Evolutionary conservation across 2,888 invertebrate genomes (phyloP), one percentile per base, ranked within the genome.

Genomic region (Athetis lepigone): DNA sequence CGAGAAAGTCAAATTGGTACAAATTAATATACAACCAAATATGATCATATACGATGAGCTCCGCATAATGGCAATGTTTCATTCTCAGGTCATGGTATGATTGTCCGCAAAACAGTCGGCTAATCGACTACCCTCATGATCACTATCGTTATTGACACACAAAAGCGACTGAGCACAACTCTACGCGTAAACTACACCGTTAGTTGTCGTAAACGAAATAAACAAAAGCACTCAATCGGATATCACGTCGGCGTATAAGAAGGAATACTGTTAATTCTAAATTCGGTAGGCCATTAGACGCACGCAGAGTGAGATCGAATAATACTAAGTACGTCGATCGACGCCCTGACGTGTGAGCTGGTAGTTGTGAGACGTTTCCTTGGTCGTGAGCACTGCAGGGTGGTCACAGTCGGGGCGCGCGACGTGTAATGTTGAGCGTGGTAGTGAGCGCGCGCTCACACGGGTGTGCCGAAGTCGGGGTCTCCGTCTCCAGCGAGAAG

Each of bases 381-480:
- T 7, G 29, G n/a, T 11, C 42, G 9, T n/a, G 29, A n/a, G 2
- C n/a, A n/a, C 16, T n/a, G 4, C 37, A 23, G 4, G 8, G 42
- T 43, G 57, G 16, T 5, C 33, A 4, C 33, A 6, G 23, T 8
- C 16, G 18, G 47, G 42, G 19, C 27, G 60, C 4, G 61, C n/a
- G 13, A 5, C 46, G 42, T 6, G 49, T 4, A 7, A 50, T 13
- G 54, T 13, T 1, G 29, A 5, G 46, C 3, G 39, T 19, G 25
- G 8, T 11, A 23, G 50, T 42, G 57, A 9, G 74, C n/a, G 57
- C 13, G 45, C 1, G 47, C 64, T 95, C 95, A 96, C 78, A 96
- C 96, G 11, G 96, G 96, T 4, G 96, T 96, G 73, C 96, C 96
- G 88, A 96, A 96, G 91, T 96, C 96, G 0, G 96, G 96, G 90